phyloP scores from a whole-genome alignment of 2,797 vertebrate species.

The Nyctibius grandis region DNA sequence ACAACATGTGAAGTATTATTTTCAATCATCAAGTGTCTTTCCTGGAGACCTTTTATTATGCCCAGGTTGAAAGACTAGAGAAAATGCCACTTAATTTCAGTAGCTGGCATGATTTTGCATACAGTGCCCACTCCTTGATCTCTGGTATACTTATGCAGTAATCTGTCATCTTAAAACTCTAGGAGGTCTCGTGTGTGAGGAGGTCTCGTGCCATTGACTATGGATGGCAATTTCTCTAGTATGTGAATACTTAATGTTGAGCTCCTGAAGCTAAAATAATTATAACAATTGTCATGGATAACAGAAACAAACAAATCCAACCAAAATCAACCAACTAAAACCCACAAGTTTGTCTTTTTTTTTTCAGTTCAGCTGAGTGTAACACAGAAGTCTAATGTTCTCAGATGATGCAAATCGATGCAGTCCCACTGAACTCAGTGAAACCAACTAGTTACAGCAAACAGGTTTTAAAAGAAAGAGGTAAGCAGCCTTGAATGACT shows the following conservation, averaged over 20 bases:
- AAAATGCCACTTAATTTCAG: neutral
- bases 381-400: neutral
- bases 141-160: neutral
- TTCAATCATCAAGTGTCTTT: neutral
- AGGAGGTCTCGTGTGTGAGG: accelerated
- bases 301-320: neutral
- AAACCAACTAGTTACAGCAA: neutral
- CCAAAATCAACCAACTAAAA: neutral
- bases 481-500: neutral
- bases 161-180: neutral
- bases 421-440: neutral
- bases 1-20: neutral
- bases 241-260: neutral
- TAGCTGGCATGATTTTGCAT: neutral
- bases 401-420: neutral
- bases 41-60: neutral
- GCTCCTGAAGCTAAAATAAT: neutral
- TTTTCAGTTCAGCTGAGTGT: neutral
- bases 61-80: neutral
- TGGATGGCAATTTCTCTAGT: neutral
- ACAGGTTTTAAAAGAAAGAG: neutral
- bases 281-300: neutral
- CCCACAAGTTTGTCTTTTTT: neutral
- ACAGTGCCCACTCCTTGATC: neutral
- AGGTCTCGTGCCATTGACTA: too few relatives aligned